Conservation (phyloP, 2,113 vertebrate species). For the Paramisgurnus dabryanus region DNA sequence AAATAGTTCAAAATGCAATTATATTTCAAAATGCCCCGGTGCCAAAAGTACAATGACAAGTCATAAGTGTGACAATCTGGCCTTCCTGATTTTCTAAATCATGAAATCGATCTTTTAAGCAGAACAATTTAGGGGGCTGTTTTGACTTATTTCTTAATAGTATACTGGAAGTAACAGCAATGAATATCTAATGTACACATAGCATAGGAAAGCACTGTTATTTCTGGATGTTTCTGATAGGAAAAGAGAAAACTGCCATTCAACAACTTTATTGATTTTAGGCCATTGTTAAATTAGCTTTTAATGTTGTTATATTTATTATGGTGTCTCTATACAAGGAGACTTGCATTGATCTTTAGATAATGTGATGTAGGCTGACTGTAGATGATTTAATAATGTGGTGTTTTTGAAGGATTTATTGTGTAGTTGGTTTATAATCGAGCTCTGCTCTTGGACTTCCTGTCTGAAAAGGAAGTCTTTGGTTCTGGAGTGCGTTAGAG, state of each 20-base stretch:
- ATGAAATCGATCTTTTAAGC: not conserved
- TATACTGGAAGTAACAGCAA: too few relatives aligned
- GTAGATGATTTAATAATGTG: slow-evolving; percentile 71
- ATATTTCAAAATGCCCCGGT: not conserved
- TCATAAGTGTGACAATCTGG: too few relatives aligned
- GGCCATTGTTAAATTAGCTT: slow-evolving; percentile 51
- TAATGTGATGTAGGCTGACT: slow-evolving; percentile 71
- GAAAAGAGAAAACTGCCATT: not conserved
- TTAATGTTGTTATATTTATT: slow-evolving; percentile 62
- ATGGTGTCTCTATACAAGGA: slow-evolving; percentile 60
- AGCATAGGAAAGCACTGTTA: not conserved
- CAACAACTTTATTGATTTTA: slow-evolving; percentile 36
- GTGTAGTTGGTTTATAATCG: slow-evolving; percentile 26
- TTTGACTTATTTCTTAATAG: not conserved
- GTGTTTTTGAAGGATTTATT: slow-evolving; percentile 68
- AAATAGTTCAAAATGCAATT: not conserved
- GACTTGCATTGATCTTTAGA: slow-evolving; percentile 72
- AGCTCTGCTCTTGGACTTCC: slow-evolving; percentile 17
- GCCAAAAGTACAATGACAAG: too few relatives aligned
- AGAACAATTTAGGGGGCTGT: not conserved
- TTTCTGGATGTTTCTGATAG: not conserved
- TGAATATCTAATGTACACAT: too few relatives aligned
- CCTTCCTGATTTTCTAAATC: not conserved
- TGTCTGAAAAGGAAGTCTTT: slow-evolving; percentile 14
- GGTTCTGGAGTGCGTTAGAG: slow-evolving; percentile 16